phyloP scores from a whole-genome alignment of 1,140 invertebrate genomes.

The Drosophila trapezifrons region DNA sequence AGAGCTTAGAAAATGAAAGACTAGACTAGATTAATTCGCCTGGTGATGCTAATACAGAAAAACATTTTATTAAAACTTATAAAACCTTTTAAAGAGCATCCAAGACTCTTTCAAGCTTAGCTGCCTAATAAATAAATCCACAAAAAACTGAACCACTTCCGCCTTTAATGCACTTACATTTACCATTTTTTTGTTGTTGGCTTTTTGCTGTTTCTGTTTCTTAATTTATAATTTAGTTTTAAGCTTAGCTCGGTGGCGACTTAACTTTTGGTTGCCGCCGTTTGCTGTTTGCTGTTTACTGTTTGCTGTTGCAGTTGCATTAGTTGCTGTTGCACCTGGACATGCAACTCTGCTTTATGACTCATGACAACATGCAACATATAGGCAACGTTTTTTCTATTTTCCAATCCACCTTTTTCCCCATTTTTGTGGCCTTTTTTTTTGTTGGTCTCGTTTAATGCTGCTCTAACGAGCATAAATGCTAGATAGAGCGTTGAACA shows the following conservation, averaged over 20 bases:
- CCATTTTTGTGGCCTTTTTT: neutral
- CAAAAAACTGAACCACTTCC: constrained; percentile 42
- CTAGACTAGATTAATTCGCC: too few relatives aligned
- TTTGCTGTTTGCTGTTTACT: constrained; percentile 24
- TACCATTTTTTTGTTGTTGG: constrained; percentile 6
- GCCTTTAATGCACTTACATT: constrained; percentile 37
- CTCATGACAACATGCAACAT: constrained; percentile 82
- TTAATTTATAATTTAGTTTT: constrained; percentile 76
- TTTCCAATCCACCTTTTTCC: constrained; percentile 16
- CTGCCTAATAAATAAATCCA: constrained; percentile 24
- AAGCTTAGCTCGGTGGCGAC: constrained; percentile 63
- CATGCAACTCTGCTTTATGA: constrained; percentile 81
- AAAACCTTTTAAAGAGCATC: neutral
- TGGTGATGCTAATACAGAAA: too few relatives aligned
- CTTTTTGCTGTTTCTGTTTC: constrained; percentile 32
- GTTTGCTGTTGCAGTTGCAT: constrained; percentile 31
- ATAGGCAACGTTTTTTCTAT: constrained; percentile 52
- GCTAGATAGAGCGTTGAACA: constrained; percentile 46
- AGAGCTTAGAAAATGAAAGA: neutral
- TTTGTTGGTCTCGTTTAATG: constrained; percentile 30
- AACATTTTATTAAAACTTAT: too few relatives aligned
- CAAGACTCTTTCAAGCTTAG: too few relatives aligned
- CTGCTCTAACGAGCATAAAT: constrained; percentile 50
- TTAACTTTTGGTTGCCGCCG: constrained; percentile 40
- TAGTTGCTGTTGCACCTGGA: constrained; percentile 41